These are phyloP conservation scores for Oncorhynchus kisutch DNA, from an alignment of 2,113 vertebrate species.

Conservation along the genomic window DNA sequence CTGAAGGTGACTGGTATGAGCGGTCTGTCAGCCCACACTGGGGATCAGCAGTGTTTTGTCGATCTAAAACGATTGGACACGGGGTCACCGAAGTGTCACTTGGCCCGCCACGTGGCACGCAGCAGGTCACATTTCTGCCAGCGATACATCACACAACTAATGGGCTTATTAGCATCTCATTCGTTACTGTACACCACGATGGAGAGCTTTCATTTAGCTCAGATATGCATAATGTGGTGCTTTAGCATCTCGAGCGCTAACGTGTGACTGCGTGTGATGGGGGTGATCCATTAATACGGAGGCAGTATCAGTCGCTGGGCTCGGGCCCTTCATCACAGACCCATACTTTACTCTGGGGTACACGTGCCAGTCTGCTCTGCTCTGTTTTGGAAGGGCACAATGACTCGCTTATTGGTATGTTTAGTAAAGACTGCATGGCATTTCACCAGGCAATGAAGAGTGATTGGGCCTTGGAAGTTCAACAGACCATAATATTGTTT, in stretches of 20 bases:
- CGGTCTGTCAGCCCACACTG: background rate
- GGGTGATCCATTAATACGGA: slow-evolving; percentile 44
- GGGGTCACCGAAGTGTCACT: slow-evolving; percentile 20
- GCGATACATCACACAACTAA: slow-evolving; percentile 41
- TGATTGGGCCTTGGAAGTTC: background rate
- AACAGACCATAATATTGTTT: background rate
- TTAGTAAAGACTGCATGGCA: background rate
- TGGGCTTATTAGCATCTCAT: slow-evolving; percentile 40
- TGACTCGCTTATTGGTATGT: background rate
- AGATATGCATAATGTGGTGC: slow-evolving; percentile 39
- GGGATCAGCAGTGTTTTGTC: slow-evolving; percentile 9
- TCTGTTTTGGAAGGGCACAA: background rate
- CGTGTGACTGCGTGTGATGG: slow-evolving; percentile 24
- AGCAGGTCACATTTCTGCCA: slow-evolving; percentile 29
- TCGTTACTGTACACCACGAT: slow-evolving; percentile 40
- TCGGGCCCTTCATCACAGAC: slow-evolving; percentile 29
- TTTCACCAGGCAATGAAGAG: background rate
- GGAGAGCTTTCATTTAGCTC: slow-evolving; percentile 39
- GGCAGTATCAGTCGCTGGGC: slow-evolving; percentile 29
- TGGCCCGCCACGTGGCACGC: slow-evolving; percentile 29
- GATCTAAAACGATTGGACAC: slow-evolving; percentile 32
- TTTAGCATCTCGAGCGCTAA: slow-evolving; percentile 34
- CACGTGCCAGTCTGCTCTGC: background rate
- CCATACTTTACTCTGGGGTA: slow-evolving; percentile 10
- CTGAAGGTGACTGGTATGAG: slow-evolving; percentile 19